A percentile compares a stretch with the other conserved stretches of the same genome.
Conservation (phyloP, 2,113 vertebrate species). For the Pelecanoides urinatrix region DNA sequence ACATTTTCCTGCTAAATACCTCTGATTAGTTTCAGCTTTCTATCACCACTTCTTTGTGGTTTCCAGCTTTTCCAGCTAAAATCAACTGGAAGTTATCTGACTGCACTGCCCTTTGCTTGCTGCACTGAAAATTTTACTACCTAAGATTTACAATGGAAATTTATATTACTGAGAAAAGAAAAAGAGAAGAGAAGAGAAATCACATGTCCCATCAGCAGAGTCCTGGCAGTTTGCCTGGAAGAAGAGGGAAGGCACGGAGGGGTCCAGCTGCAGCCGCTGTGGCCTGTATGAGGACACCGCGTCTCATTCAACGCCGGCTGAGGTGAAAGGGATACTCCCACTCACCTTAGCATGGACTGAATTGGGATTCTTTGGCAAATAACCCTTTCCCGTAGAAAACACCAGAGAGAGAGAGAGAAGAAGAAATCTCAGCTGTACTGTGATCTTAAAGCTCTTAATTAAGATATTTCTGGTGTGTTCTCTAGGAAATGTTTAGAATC, state of each 20-base stretch:
- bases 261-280: neutral
- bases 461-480: neutral
- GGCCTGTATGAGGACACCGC: neutral
- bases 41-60: neutral
- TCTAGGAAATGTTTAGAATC: neutral
- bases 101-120: neutral
- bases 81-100: neutral
- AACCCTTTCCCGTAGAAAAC: neutral
- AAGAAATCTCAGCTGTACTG: neutral
- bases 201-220: neutral
- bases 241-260: neutral
- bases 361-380: neutral
- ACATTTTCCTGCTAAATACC: neutral
- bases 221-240: neutral
- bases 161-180: neutral
- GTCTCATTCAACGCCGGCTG: neutral
- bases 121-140: neutral
- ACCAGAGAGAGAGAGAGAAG: neutral
- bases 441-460: neutral
- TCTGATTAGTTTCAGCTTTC: neutral
- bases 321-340: neutral
- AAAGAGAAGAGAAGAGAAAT: neutral
- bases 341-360: neutral
- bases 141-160: neutral
- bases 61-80: neutral